Evolutionary conservation across 2,113 vertebrate genomes (phyloP).

Genomic region (Cyprinodon brontotheroides): DNA sequence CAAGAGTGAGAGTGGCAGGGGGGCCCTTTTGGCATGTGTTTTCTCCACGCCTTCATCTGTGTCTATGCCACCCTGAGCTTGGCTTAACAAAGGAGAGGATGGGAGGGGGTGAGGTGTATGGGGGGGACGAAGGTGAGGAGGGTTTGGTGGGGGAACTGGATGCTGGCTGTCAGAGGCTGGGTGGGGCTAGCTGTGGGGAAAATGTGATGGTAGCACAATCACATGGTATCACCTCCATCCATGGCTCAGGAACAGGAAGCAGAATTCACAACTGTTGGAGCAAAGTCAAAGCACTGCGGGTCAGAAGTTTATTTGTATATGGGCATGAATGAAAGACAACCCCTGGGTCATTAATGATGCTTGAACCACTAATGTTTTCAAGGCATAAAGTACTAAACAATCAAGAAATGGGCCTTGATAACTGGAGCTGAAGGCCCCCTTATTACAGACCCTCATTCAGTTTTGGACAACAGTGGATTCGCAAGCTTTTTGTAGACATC

Average conservation of each 20-base stretch:
- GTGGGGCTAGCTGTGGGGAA: constrained; percentile 63
- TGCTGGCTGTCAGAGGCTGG: constrained; percentile 58
- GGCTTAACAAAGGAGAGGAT: constrained; percentile 75
- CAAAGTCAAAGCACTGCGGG: constrained; percentile 38
- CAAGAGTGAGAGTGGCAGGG: constrained; percentile 79
- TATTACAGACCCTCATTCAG: too few species aligned
- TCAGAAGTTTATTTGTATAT: not conserved
- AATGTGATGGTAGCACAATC: constrained; percentile 58
- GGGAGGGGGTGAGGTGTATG: constrained; percentile 51
- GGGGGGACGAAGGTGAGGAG: not conserved
- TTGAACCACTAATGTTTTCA: not conserved
- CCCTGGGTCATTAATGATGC: not conserved
- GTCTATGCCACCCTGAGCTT: constrained; percentile 74
- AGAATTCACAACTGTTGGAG: constrained; percentile 45
- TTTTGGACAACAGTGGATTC: too few species aligned
- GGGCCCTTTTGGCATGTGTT: constrained; percentile 80
- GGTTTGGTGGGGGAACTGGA: constrained; percentile 1
- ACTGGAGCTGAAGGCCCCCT: not conserved
- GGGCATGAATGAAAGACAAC: not conserved
- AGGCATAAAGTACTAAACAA: not conserved
- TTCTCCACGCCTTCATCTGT: constrained; percentile 80
- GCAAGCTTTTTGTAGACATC: too few species aligned
- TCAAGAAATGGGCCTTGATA: not conserved
- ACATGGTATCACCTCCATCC: constrained; percentile 65
- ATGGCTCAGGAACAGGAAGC: constrained; percentile 63